A percentile compares a stretch with the other conserved stretches of the same genome.
phyloP scores from a whole-genome alignment of 2,888 invertebrate species.

The Nomada fabriciana region DNA sequence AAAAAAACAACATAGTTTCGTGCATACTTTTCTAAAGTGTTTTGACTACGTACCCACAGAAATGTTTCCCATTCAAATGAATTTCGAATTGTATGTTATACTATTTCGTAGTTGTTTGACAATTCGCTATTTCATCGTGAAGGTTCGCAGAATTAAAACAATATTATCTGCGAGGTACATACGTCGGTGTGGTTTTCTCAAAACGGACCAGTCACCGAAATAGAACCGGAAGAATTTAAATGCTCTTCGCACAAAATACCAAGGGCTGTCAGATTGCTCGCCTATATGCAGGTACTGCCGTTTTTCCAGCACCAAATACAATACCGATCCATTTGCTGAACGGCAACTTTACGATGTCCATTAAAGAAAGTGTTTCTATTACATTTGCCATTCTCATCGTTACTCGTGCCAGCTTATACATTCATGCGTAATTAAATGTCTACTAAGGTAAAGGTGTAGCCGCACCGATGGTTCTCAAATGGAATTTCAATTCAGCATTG shows the following conservation, averaged over 20 bases:
- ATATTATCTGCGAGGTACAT: not conserved
- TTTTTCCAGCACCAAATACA: not conserved
- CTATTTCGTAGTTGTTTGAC: too few species aligned
- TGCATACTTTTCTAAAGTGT: too few species aligned
- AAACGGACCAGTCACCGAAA: not conserved
- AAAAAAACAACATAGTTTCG: too few species aligned
- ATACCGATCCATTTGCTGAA: slow-evolving; percentile 4
- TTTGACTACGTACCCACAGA: too few species aligned
- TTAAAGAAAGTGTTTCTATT: slow-evolving; percentile 7
- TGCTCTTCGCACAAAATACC: not conserved
- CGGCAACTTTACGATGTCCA: not conserved
- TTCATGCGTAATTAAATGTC: not conserved
- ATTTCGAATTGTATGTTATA: too few species aligned
- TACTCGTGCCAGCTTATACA: not conserved
- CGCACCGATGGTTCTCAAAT: not conserved
- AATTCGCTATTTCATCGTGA: not conserved
- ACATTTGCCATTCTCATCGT: not conserved
- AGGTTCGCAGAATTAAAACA: slow-evolving; percentile 6
- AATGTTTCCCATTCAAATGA: too few species aligned
- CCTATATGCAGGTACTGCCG: too few species aligned
- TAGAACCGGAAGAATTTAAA: not conserved
- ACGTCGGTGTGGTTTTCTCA: not conserved
- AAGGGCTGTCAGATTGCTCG: not conserved
- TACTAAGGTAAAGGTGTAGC: not conserved
- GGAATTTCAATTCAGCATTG: too few species aligned